Percentiles rank a stretch among this genome's conserved stretches.
phyloP scores from a whole-genome alignment of 1,140 invertebrate genomes.

The Probaryconus sp. region DNA sequence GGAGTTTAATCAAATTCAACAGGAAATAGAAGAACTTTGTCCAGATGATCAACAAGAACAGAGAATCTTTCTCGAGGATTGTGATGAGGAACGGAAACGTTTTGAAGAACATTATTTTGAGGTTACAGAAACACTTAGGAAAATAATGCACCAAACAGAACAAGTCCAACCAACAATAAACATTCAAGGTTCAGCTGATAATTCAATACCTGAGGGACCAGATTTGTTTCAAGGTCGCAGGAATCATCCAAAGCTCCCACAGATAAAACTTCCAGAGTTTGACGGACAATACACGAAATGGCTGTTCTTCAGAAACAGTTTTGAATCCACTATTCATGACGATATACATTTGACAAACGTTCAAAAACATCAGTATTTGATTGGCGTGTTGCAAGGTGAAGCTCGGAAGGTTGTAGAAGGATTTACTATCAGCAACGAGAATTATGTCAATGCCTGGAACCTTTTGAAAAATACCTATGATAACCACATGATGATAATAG shows the following conservation, averaged over 20 bases:
- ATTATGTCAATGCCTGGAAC: constrained; percentile 61
- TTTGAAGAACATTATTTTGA: no score
- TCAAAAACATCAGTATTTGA: constrained; percentile 52
- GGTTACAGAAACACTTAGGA: no score
- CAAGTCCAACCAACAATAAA: no score
- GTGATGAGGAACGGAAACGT: no score
- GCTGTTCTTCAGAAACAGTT: constrained; percentile 31
- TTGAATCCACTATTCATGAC: constrained; percentile 20
- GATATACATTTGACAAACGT: neutral
- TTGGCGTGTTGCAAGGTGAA: constrained; percentile 55
- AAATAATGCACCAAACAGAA: no score
- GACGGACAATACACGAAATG: constrained; percentile 9
- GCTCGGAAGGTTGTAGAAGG: constrained; percentile 57
- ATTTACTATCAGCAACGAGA: constrained; percentile 55
- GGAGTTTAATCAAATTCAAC: no score
- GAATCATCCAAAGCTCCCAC: constrained; percentile 6
- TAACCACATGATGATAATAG: constrained; percentile 56
- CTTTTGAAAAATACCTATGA: constrained; percentile 57
- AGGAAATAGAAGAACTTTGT: no score
- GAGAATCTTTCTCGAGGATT: no score
- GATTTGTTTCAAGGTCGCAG: no score
- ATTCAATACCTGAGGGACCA: no score
- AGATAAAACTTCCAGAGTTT: constrained; percentile 21
- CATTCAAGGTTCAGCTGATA: no score
- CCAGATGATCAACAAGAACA: no score